These are phyloP conservation scores for Rhagoletis pomonella DNA, from an alignment of 1,140 invertebrate genomes.

Conservation along the genomic window DNA sequence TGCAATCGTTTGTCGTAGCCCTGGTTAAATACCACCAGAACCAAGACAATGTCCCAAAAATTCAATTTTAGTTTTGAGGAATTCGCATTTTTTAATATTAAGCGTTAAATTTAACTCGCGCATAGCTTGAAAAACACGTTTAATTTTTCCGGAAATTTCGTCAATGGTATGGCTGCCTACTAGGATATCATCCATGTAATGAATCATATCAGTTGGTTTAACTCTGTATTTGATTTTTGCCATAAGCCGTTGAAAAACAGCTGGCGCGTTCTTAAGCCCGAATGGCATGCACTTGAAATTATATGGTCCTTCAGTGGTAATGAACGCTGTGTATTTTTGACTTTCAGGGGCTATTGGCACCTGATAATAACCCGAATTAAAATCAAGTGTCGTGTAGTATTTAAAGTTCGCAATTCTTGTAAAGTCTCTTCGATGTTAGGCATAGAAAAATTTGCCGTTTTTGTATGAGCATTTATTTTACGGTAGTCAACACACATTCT, in stretches of 20 bases:
- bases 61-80: no score
- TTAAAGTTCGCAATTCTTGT: neutral
- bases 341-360: neutral
- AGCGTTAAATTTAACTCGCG: no score
- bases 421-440: slow-evolving; percentile 19
- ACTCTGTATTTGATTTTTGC: no score
- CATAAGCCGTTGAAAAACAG: slow-evolving; percentile 55
- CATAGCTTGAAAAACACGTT: no score
- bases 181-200: slow-evolving; percentile 3
- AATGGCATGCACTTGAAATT: slow-evolving; percentile 24
- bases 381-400: slow-evolving; percentile 49
- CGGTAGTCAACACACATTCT: slow-evolving; percentile 13
- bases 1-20: no score
- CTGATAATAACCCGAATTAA: slow-evolving; percentile 24
- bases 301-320: no score
- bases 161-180: neutral
- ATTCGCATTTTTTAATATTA: neutral
- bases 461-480: neutral
- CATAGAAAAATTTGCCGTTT: neutral
- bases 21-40: no score
- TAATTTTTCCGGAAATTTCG: no score
- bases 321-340: slow-evolving; percentile 19
- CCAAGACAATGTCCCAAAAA: no score
- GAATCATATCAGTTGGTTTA: neutral
- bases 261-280: slow-evolving; percentile 60